Conservation (phyloP, 2,113 vertebrate genomes). For the Drymodes brunneopygia region DNA sequence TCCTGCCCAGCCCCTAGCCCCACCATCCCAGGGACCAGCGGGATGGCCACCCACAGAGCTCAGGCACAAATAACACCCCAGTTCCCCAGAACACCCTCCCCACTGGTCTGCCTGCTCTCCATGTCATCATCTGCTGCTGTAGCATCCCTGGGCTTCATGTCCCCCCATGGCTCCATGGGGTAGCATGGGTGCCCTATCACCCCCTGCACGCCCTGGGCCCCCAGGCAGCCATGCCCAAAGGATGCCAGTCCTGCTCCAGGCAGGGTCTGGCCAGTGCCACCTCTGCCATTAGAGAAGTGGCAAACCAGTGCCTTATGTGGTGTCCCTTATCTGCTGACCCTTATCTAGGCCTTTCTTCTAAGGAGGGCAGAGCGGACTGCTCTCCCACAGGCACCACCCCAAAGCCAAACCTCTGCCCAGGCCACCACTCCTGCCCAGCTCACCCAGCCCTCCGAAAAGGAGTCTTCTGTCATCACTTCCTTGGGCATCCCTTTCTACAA, state of each 20-base stretch:
- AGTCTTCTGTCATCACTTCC: not conserved
- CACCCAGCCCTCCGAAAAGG: not conserved
- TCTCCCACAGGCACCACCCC: not conserved
- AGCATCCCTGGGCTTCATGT: not conserved
- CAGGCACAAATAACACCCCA: not conserved
- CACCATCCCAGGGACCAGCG: not conserved
- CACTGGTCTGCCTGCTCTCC: not conserved
- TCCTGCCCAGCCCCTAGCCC: not conserved
- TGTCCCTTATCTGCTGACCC: not conserved
- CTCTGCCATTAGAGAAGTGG: not conserved
- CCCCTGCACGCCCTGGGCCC: too few relatives aligned
- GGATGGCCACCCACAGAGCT: not conserved
- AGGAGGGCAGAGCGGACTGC: not conserved
- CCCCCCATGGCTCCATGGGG: not conserved
- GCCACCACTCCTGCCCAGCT: not conserved
- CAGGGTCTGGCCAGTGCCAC: not conserved
- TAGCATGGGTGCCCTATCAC: fast-evolving
- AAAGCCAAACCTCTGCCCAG: not conserved
- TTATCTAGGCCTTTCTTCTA: not conserved
- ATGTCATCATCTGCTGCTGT: not conserved
- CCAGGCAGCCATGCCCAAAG: not conserved
- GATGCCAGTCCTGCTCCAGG: not conserved
- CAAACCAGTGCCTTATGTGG: not conserved
- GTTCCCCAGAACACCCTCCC: not conserved
- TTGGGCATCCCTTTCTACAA: not conserved